These are phyloP conservation scores for Thunnus maccoyii DNA, from an alignment of 2,113 vertebrate genomes.

Conservation along the genomic window DNA sequence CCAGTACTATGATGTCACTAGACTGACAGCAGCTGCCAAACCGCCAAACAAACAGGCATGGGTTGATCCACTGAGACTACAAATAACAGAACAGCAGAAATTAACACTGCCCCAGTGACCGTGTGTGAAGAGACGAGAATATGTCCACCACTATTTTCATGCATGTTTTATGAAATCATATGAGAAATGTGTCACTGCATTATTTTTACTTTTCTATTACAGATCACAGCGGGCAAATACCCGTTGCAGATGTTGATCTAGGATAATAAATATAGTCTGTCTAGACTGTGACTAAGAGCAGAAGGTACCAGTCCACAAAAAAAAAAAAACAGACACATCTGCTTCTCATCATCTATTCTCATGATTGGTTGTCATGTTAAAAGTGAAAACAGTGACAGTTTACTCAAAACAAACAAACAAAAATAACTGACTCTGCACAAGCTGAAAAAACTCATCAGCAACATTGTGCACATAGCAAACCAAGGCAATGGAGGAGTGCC, in stretches of 20 bases:
- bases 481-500: too few relatives aligned
- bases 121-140: constrained; percentile 27
- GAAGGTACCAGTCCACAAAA: not conserved
- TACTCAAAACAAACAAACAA: too few relatives aligned
- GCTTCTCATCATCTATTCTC: not conserved
- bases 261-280: not conserved
- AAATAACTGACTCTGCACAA: too few relatives aligned
- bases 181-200: not conserved
- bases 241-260: not conserved
- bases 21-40: constrained; percentile 61
- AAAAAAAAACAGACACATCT: not conserved
- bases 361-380: too few relatives aligned
- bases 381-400: too few relatives aligned
- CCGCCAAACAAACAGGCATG: constrained; percentile 47
- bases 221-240: not conserved
- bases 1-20: constrained; percentile 62
- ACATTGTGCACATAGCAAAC: too few relatives aligned
- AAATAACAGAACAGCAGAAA: constrained; percentile 52
- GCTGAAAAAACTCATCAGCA: too few relatives aligned
- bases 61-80: constrained; percentile 39
- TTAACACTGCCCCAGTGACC: constrained; percentile 24
- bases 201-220: not conserved
- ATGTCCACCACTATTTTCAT: constrained; percentile 8
- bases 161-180: not conserved
- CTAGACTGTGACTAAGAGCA: not conserved